Evolutionary conservation across 1,140 invertebrate genomes (phyloP), one percentile per base, ranked within the genome.

Genomic region (Trachymyrmex septentrionalis): DNA sequence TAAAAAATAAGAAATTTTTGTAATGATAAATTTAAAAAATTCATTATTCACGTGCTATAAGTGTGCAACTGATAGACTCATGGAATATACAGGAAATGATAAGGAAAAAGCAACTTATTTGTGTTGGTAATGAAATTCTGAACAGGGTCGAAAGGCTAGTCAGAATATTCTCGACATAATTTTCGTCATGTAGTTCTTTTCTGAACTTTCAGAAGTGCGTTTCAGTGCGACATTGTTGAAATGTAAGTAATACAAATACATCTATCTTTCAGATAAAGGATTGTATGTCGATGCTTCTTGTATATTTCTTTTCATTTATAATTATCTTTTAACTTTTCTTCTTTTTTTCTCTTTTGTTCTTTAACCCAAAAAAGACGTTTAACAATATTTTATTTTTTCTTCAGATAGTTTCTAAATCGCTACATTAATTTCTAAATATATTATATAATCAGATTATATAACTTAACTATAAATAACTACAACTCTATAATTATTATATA

Each of bases 61-160:
- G 19, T 3, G 3, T 34, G 19, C 12, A n/a, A 50, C 0, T 16
- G 2, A 64, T 1, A 61, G 61, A 44, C 0, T 24, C 2, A 63
- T n/a, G 19, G 27, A 55, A 10, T 3, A 63, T 7, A 78, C 66
- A 93, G 94, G 94, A 95, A 95, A 93, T 95, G 94, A 95, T 92
- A 44, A 85, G 92, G 90, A 88, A 91, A 93, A 92, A 75, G 21
- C 84, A 57, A 85, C 12, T 48, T 69, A 55, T 63, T 84, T 4
- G 10, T 3, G 64, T 87, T 80, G 73, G 59, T 93, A 94, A 92
- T 93, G 84, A 73, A 87, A 94, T 94, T 93, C 92, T 6, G 73
- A 53, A 34, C 27, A 59, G 86, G 92, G 91, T 92, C 86, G 66
- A 16, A 67, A 87, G 92, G 92, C 93, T 89, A 91, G 92, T 69